Conservation (phyloP, 2,113 vertebrate species). For the Melanocharis versteri region DNA sequence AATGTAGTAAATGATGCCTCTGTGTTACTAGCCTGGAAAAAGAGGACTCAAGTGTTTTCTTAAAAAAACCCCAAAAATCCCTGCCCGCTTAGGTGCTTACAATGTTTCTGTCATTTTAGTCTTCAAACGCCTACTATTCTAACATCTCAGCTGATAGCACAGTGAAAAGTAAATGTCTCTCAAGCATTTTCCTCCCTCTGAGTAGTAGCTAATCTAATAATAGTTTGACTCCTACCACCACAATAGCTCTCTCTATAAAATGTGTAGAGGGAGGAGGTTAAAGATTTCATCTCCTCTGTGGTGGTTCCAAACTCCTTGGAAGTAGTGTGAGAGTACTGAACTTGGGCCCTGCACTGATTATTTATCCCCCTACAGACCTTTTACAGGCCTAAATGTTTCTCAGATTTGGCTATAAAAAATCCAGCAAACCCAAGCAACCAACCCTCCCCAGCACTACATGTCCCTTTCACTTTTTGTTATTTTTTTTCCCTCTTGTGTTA, state of each 20-base stretch:
- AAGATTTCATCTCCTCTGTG: background rate
- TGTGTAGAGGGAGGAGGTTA: background rate
- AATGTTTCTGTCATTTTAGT: slow-evolving; percentile 52
- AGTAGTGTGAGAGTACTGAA: background rate
- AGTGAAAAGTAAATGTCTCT: slow-evolving; percentile 42
- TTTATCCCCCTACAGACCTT: background rate
- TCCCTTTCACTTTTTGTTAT: background rate
- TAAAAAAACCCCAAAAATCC: background rate
- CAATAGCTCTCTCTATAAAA: background rate
- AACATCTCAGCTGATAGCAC: slow-evolving; percentile 38
- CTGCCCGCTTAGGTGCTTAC: background rate
- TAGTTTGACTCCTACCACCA: slow-evolving; percentile 39
- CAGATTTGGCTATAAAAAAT: background rate
- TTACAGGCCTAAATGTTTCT: background rate
- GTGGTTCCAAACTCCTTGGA: background rate
- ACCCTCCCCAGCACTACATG: rapidly evolving
- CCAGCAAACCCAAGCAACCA: background rate
- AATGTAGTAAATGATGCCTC: background rate
- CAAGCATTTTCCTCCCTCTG: slow-evolving; percentile 42
- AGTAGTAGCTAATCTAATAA: slow-evolving; percentile 59
- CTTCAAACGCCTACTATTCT: slow-evolving; percentile 48
- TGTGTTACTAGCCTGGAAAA: background rate
- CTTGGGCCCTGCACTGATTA: background rate
- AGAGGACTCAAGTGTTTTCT: background rate
- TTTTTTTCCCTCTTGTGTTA: background rate